Percentiles rank a stretch among this genome's conserved stretches.
Conservation (phyloP, 2,888 invertebrate genomes). For the Abrostola tripartita region DNA sequence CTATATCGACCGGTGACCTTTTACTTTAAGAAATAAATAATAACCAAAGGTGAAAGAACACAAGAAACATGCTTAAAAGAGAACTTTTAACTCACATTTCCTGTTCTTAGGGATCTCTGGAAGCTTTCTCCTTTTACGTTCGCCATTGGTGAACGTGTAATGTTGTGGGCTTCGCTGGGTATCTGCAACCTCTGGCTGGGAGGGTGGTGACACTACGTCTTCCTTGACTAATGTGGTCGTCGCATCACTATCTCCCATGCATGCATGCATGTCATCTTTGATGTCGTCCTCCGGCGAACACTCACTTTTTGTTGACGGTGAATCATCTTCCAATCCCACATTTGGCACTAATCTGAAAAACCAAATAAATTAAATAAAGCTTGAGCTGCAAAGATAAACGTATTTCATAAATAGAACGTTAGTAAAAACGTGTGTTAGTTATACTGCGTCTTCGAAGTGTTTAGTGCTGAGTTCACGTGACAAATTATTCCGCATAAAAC, state of each 20-base stretch:
- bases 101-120: constrained; percentile 97
- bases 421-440: neutral
- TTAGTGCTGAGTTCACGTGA: constrained; percentile 56
- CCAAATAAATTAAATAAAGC: constrained; percentile 1
- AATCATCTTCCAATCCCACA: constrained; percentile 94
- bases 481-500: constrained; percentile 45
- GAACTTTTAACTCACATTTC: constrained; percentile 90
- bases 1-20: constrained; percentile 32
- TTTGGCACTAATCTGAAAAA: constrained; percentile 93
- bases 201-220: constrained; percentile 69
- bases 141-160: constrained; percentile 81
- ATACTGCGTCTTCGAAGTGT: constrained; percentile 27
- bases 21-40: constrained; percentile 1
- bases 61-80: neutral
- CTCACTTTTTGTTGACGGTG: constrained; percentile 93
- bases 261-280: constrained; percentile 66
- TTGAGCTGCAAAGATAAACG: neutral
- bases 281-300: constrained; percentile 90
- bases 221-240: constrained; percentile 53
- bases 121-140: constrained; percentile 93
- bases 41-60: neutral
- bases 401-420: neutral
- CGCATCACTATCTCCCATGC: constrained; percentile 88
- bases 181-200: constrained; percentile 70
- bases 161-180: constrained; percentile 76